Conservation (phyloP, 2,888 invertebrate species). For the Drosophila anomalata region DNA sequence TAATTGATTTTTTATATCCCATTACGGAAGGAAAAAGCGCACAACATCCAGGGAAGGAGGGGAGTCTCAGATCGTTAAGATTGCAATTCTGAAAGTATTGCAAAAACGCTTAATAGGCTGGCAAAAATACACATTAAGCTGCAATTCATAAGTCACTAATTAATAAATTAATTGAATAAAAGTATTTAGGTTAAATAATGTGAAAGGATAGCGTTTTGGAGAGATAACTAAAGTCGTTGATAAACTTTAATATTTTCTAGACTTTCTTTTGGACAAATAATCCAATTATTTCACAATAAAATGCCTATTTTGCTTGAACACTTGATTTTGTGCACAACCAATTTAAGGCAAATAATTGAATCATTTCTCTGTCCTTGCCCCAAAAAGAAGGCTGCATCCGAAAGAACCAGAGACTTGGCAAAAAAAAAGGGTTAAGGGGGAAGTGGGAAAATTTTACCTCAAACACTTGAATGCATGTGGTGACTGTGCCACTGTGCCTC, state of each 20-base stretch:
- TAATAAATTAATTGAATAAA: neutral
- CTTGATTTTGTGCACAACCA: neutral
- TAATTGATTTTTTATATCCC: constrained; percentile 66
- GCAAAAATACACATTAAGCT: neutral
- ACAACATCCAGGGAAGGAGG: constrained; percentile 2
- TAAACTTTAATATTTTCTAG: neutral
- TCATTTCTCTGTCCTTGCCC: constrained; percentile 14
- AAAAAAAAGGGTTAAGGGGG: neutral
- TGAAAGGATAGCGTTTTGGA: neutral
- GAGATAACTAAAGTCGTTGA: neutral
- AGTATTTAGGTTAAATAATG: neutral
- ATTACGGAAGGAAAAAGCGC: constrained; percentile 9
- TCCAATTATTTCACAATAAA: neutral
- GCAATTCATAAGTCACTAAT: neutral
- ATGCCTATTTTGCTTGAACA: neutral
- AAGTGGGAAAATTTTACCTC: neutral
- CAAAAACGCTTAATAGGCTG: constrained; percentile 11
- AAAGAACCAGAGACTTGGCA: neutral
- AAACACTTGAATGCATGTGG: constrained; percentile 2
- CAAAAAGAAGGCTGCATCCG: neutral
- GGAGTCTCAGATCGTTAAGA: constrained; percentile 23
- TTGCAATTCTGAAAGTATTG: constrained; percentile 35
- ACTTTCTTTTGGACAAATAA: neutral
- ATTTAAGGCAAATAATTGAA: constrained; percentile 10
- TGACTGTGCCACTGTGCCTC: constrained; percentile 7